Conservation (phyloP, 2,888 invertebrate species). For the Cacoxenus indagator region DNA sequence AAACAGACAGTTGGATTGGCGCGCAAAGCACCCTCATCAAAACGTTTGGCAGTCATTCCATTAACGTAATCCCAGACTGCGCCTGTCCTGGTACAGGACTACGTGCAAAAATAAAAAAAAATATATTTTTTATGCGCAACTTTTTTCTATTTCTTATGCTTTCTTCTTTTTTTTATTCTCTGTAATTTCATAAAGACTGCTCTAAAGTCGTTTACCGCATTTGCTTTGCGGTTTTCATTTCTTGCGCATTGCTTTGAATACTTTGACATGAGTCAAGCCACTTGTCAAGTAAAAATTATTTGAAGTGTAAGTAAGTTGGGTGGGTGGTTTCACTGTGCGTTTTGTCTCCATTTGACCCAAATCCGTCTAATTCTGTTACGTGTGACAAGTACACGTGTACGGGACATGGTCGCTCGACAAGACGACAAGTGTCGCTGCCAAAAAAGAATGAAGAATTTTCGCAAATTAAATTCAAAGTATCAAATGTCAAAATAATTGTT, state of each 20-base stretch:
- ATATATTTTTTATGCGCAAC: constrained; percentile 4
- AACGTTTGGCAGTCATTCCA: constrained; percentile 66
- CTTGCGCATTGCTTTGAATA: not conserved
- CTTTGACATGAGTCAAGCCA: constrained; percentile 21
- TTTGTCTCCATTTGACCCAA: not conserved
- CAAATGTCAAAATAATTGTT: constrained; percentile 62
- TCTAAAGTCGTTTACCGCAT: constrained; percentile 27
- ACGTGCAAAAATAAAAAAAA: not conserved
- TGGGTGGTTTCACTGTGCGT: constrained; percentile 19
- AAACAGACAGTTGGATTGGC: constrained; percentile 27
- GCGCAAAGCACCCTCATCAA: constrained; percentile 56
- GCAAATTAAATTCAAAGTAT: constrained; percentile 67
- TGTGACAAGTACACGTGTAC: constrained; percentile 66
- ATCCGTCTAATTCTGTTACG: constrained; percentile 51
- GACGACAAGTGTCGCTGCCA: constrained; percentile 2
- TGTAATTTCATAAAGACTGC: constrained; percentile 33
- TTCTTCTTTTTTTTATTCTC: constrained; percentile 5
- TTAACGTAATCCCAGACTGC: constrained; percentile 60
- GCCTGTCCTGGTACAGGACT: constrained; percentile 32
- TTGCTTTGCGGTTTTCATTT: constrained; percentile 16
- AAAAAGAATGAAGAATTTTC: constrained; percentile 10
- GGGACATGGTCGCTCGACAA: constrained; percentile 43
- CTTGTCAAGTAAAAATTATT: constrained; percentile 21
- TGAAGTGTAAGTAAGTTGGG: constrained; percentile 11
- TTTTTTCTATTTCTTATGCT: constrained; percentile 20